Evolutionary conservation across 2,113 vertebrate species (phyloP), one percentile per base, ranked within the genome.

Genomic region (Malurus melanocephalus): DNA sequence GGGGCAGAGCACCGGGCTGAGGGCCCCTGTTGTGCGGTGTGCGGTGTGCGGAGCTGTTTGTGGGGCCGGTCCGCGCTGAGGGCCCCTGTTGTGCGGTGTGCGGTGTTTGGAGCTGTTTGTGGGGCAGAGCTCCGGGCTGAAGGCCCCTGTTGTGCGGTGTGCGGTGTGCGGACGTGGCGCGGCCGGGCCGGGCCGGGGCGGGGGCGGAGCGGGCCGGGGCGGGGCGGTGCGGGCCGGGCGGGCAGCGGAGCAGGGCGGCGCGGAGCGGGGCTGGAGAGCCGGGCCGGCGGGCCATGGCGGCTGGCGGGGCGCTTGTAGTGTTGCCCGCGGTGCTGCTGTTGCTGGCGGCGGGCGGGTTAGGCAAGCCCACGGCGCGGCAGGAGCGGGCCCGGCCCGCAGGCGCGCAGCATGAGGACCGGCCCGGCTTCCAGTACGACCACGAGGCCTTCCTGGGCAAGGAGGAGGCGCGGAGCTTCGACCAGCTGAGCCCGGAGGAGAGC

Each of bases 381-480:
- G 99, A 99, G 72, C 96, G 99, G 92, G 98, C 98, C 22, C 96
- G 97, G 56, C 97, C 97, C 16, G 98, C 97, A 97, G 22, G 96
- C 93, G 51, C 51, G 42, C 94, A 94, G 49, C 97, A 98, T 56
- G 98, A 99, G 35, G 98, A 99, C 89, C 97, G 98, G 60, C 98
- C 97, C 71, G 99, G 98, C 97, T 98, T 98, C 96, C 98, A 98
- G 92, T 98, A 98, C 93, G 99, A 99, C 94, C 99, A 99, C 88
- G 99, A 99, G 98, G 98, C 98, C 96, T 99, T 99, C 95, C 96
- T 99, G 79, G 99, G 99, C 66, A 99, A 99, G 94, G 99, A 99
- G 57, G 98, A 99, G 82, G 98, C 99, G 93, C 98, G 96, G 93
- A 98, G 98, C n/a, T 99, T 99, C 89, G 99, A 99, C 68, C 99